Evolutionary conservation across 2,888 invertebrate species (phyloP).

Genomic region (Drosophila peninsularis): DNA sequence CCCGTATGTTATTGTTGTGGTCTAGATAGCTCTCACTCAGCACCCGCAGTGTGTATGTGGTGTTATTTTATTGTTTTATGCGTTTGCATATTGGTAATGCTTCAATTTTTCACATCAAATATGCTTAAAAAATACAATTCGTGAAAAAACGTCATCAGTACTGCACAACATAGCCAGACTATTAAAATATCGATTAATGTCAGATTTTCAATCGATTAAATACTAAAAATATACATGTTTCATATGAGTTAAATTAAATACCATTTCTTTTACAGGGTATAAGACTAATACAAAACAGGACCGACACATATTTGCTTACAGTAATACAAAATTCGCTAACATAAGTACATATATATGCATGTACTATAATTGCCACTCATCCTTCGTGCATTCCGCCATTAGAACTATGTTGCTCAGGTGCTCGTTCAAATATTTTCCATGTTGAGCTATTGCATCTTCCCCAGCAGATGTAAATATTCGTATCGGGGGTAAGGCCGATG

Average conservation of each 20-base stretch:
- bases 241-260: constrained; percentile 1
- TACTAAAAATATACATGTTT: constrained; percentile 9
- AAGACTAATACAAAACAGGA: neutral
- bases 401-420: constrained; percentile 49
- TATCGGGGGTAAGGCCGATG: constrained; percentile 48
- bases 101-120: constrained; percentile 69
- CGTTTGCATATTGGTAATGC: constrained; percentile 67
- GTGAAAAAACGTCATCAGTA: constrained; percentile 69
- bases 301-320: neutral
- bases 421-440: constrained; percentile 31
- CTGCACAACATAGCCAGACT: constrained; percentile 46
- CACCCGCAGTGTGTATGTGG: constrained; percentile 47
- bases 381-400: constrained; percentile 46
- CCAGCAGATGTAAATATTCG: constrained; percentile 41
- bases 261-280: constrained; percentile 3
- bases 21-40: constrained; percentile 41
- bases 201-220: constrained; percentile 21
- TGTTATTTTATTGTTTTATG: constrained; percentile 61
- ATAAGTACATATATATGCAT: neutral
- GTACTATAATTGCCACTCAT: constrained; percentile 58
- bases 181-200: constrained; percentile 18
- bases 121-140: constrained; percentile 58
- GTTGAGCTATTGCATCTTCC: constrained; percentile 4
- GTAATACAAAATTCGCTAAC: constrained; percentile 26
- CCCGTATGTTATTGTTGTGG: constrained; percentile 22